Evolutionary conservation across 2,888 invertebrate genomes (phyloP), one percentile per base, ranked within the genome.

Genomic region (Hirtodrosophila trivittata): DNA sequence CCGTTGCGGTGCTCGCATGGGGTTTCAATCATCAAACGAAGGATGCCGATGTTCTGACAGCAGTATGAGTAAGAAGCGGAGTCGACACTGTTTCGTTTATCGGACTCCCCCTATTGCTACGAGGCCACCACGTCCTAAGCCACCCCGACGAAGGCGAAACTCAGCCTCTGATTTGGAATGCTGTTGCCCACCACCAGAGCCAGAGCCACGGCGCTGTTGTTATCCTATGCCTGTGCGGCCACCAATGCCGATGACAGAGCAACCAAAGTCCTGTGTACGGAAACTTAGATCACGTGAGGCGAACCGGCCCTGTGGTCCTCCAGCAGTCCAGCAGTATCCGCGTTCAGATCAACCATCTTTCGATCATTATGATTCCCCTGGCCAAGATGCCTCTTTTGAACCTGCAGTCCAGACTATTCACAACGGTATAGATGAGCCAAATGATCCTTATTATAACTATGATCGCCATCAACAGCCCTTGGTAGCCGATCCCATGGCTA

Each of bases 401-500:
- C 33, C 47, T n/a, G 16, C 10, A 1, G 1, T 4, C 4, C 46
- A 51, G 10, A 1, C 12, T 1, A 13, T 39, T 1, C 38, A 26
- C 6, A 13, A 30, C 3, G 1, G 9, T 9, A 21, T 38, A 0
- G 38, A 47, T 2, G 52, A 54, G 1, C 49, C 52, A 0, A 0
- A 0, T 4, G 54, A 75, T 55, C 43, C 32, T 0, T 75, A 60
- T 10, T 65, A 56, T n/a, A 28, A 38, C 0, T 39, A 41, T 30
- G 41, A 50, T 10, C 41, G 38, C 13, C 18, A 14, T 28, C 25
- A 9, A 10, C 46, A 10, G 21, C 21, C 5, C 8, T 5, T 5
- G 3, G n/a, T 6, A 1, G 2, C 21, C 0, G 30, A 37, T 39
- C 51, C 67, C 1, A 1, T 52, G n/a, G 55, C 25, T 0, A 56